These are phyloP conservation scores for Lophura nycthemera DNA, from an alignment of 2,113 vertebrate species.

Conservation along the genomic window DNA sequence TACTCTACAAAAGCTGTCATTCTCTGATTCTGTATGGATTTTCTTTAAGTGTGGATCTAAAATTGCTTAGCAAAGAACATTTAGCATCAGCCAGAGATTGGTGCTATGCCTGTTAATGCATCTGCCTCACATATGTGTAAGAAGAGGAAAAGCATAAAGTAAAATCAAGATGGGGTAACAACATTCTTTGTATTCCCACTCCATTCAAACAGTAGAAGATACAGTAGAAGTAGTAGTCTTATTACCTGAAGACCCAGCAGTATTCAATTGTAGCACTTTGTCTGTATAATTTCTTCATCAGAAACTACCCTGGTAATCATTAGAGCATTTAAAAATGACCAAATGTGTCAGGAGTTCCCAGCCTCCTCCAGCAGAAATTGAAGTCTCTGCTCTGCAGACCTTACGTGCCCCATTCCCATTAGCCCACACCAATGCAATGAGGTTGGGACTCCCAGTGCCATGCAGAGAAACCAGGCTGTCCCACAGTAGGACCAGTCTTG, in stretches of 20 bases:
- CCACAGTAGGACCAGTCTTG: background rate
- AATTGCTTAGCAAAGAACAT: background rate
- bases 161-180: background rate
- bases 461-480: background rate
- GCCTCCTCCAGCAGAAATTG: background rate
- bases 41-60: background rate
- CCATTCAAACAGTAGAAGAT: background rate
- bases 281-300: background rate
- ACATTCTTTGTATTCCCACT: background rate
- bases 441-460: background rate
- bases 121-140: fast-evolving
- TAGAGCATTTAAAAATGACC: background rate
- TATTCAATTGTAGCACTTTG: background rate
- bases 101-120: fast-evolving
- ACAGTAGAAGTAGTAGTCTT: background rate
- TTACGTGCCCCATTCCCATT: background rate
- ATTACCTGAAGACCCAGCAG: background rate
- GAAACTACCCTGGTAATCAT: background rate
- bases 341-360: background rate
- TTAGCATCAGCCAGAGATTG: background rate
- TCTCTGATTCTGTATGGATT: background rate
- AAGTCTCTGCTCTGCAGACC: background rate
- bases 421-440: background rate
- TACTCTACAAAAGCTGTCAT: fast-evolving
- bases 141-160: background rate